Percentiles rank a stretch among this genome's conserved stretches.
These are phyloP conservation scores for Galagoides demidoff DNA, from an alignment of 2,797 vertebrate species.

Conservation along the genomic window DNA sequence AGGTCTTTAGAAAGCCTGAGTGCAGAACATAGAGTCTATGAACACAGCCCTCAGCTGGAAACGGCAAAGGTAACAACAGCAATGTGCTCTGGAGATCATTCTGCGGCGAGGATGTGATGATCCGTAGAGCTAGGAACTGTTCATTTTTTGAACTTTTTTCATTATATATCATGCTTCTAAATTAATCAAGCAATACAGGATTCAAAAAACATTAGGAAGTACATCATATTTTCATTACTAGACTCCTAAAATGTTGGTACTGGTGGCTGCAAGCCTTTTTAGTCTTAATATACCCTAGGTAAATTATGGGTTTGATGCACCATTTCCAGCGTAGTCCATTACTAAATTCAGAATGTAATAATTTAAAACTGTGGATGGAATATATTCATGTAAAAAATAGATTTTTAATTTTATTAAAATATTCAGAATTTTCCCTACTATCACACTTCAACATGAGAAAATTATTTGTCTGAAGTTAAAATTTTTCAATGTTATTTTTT, in stretches of 20 bases:
- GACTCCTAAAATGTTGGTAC: neutral
- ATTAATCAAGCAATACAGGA: neutral
- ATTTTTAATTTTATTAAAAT: neutral
- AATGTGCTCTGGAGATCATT: neutral
- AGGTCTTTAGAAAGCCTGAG: constrained; percentile 17
- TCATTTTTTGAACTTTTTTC: neutral
- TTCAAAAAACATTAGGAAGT: neutral
- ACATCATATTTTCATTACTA: neutral
- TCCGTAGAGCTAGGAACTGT: neutral
- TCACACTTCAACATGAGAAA: neutral
- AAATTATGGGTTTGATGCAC: neutral
- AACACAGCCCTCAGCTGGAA: accelerated
- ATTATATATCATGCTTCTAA: neutral
- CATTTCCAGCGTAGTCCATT: neutral
- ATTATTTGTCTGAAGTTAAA: neutral
- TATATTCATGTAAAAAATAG: neutral
- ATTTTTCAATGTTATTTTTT: neutral
- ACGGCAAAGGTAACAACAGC: neutral
- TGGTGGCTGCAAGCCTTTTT: neutral
- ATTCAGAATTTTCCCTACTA: neutral
- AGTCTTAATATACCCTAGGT: neutral
- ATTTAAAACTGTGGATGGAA: neutral
- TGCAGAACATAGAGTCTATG: neutral
- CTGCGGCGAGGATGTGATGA: neutral
- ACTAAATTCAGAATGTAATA: neutral